These are phyloP conservation scores for Peromyscus melanophrys DNA, from an alignment of 2,797 vertebrate species.

Conservation along the genomic window DNA sequence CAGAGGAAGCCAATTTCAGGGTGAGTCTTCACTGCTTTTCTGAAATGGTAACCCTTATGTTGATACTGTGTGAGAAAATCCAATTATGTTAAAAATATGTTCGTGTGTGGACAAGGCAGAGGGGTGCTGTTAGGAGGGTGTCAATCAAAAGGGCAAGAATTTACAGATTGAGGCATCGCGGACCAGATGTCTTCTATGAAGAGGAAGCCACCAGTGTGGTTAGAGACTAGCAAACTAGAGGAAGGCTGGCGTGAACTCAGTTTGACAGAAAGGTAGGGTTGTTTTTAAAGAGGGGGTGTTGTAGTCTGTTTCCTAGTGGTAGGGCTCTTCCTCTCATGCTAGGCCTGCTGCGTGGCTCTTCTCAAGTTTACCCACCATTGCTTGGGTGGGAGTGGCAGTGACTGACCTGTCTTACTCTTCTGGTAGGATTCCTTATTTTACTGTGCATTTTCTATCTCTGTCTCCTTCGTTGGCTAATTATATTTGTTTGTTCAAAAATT, in stretches of 20 bases:
- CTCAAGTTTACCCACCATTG: neutral
- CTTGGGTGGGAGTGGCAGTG: neutral
- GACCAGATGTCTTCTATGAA: neutral
- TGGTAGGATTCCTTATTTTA: neutral
- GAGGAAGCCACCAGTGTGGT: neutral
- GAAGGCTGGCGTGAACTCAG: neutral
- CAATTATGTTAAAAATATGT: neutral
- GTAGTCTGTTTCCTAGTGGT: neutral
- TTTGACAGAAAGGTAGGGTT: neutral
- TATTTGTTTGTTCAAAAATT: neutral
- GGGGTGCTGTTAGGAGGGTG: neutral
- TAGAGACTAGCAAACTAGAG: neutral
- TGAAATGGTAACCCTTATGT: neutral
- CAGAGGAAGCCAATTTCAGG: neutral
- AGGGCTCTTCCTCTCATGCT: neutral
- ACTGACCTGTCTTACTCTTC: neutral
- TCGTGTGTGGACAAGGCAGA: neutral
- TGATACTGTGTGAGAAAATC: neutral
- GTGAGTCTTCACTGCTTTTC: neutral
- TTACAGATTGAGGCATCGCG: neutral
- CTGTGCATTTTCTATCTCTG: neutral
- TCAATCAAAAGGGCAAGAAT: neutral
- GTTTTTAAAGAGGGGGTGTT: neutral
- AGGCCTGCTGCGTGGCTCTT: neutral
- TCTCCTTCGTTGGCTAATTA: neutral